Conservation (phyloP, 2,888 invertebrate genomes). For the Stenodera caucasica region DNA sequence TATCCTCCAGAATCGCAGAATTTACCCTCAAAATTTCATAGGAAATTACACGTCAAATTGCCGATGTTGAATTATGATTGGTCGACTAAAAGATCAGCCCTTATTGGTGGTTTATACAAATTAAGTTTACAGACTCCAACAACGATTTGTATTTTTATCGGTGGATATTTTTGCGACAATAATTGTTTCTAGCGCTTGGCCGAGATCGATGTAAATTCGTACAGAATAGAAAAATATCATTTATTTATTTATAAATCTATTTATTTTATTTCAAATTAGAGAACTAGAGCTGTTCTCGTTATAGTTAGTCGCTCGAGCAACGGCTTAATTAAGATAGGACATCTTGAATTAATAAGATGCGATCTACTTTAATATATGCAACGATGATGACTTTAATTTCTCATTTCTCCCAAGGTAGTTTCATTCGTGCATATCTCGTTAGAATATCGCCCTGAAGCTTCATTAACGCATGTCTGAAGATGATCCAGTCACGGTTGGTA, state of each 20-base stretch:
- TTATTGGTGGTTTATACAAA: conserved; percentile 40
- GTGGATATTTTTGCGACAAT: background rate
- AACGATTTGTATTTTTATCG: conserved; percentile 20
- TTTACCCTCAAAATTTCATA: conserved; percentile 42
- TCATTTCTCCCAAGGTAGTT: conserved; percentile 27
- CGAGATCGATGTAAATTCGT: too few relatives aligned
- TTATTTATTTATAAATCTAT: background rate
- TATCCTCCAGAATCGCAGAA: conserved; percentile 40
- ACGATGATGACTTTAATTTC: conserved; percentile 29
- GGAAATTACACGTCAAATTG: conserved; percentile 49
- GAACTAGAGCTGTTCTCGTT: too few relatives aligned
- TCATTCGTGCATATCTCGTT: conserved; percentile 29
- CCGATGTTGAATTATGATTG: conserved; percentile 39
- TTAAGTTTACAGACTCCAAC: conserved; percentile 27
- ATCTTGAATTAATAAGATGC: conserved; percentile 12
- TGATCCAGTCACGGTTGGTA: conserved; percentile 33
- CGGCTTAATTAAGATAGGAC: conserved; percentile 11
- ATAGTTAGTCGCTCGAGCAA: background rate
- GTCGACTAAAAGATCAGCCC: conserved; percentile 32
- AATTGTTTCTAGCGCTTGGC: conserved; percentile 13
- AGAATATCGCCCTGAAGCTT: conserved; percentile 33
- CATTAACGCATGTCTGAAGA: conserved; percentile 37
- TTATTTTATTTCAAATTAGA: too few relatives aligned
- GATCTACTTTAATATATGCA: conserved; percentile 10
- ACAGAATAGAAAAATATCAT: background rate